A percentile compares a stretch with the other conserved stretches of the same genome.
Conservation (phyloP, 2,888 invertebrate species). For the Tetragonisca angustula region DNA sequence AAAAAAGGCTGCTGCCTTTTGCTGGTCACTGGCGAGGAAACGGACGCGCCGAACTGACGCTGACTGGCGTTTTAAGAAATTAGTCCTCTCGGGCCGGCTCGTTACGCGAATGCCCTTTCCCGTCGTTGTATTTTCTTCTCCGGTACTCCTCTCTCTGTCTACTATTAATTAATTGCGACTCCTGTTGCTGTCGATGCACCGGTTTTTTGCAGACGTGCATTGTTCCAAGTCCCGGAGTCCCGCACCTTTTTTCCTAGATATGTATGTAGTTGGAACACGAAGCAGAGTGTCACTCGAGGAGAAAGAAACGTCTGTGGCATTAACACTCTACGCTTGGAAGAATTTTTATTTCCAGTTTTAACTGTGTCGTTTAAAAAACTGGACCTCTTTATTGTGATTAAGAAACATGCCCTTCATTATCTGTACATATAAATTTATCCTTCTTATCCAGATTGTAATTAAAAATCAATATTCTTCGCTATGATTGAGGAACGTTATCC, state of each 20-base stretch:
- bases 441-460: neutral
- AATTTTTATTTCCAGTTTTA: too few species aligned
- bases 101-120: constrained; percentile 30
- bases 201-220: neutral
- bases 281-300: neutral
- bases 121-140: constrained; percentile 5
- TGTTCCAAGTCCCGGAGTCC: neutral
- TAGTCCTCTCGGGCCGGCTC: constrained; percentile 72
- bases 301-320: neutral
- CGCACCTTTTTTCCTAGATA: neutral
- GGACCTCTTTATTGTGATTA: too few species aligned
- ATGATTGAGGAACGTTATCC: neutral
- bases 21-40: constrained; percentile 78
- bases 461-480: neutral
- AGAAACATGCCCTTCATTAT: too few species aligned
- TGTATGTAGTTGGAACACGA: too few species aligned
- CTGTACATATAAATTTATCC: too few species aligned
- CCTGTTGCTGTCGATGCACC: constrained; percentile 11
- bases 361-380: too few species aligned
- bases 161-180: constrained; percentile 41
- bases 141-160: neutral
- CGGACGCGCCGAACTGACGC: constrained; percentile 68
- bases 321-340: neutral
- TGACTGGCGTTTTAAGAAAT: constrained; percentile 75
- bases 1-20: constrained; percentile 75